These are phyloP conservation scores for Gymnogyps californianus DNA, from an alignment of 2,113 vertebrate genomes.

Conservation along the genomic window DNA sequence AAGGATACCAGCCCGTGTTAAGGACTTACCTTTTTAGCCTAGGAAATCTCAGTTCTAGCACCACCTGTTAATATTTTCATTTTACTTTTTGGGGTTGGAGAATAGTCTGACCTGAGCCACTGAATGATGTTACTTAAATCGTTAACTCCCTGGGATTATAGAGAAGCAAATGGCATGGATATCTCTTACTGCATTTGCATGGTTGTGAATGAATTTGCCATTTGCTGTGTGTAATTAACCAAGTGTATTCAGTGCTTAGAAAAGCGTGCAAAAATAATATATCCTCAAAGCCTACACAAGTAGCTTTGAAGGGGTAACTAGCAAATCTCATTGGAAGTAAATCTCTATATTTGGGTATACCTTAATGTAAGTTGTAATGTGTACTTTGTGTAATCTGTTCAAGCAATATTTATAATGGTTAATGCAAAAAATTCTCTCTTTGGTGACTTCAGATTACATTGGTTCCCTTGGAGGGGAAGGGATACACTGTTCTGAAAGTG, in stretches of 20 bases:
- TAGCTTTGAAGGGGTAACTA: neutral
- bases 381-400: neutral
- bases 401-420: neutral
- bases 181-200: neutral
- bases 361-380: neutral
- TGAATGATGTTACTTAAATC: neutral
- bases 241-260: neutral
- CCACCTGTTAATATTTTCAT: neutral
- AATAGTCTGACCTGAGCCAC: neutral
- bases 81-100: neutral
- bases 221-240: conserved; percentile 22
- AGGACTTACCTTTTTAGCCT: neutral
- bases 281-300: neutral
- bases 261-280: neutral
- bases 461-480: neutral
- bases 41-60: neutral
- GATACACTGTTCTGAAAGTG: neutral
- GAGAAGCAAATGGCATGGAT: neutral
- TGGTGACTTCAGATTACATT: neutral
- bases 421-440: neutral
- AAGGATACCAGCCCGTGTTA: neutral
- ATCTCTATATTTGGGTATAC: neutral
- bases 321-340: neutral
- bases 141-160: neutral
- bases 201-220: conserved; percentile 7